Evolutionary conservation across 2,888 invertebrate genomes (phyloP).

Genomic region (Nysson spinosus): DNA sequence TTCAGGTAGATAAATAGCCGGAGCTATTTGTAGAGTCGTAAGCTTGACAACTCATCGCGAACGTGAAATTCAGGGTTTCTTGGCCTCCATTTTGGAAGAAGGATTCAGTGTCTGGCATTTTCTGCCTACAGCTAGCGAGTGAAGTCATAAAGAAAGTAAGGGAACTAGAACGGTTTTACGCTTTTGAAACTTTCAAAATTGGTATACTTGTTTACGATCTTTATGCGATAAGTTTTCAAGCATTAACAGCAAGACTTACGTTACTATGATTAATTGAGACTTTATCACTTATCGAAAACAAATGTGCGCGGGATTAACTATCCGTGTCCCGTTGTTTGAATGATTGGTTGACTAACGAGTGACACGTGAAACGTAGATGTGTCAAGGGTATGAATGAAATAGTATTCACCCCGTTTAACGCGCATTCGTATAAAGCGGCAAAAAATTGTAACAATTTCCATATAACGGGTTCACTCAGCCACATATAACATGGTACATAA

Average conservation of each 20-base stretch:
- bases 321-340: slow-evolving; percentile 21
- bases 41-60: slow-evolving; percentile 26
- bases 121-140: neutral
- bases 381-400: slow-evolving; percentile 35
- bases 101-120: neutral
- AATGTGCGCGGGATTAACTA: too few relatives aligned
- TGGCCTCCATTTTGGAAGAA: slow-evolving; percentile 9
- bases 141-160: neutral
- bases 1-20: slow-evolving; percentile 19
- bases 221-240: too few relatives aligned
- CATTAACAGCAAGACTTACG: too few relatives aligned
- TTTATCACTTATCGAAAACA: too few relatives aligned
- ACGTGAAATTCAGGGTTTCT: slow-evolving; percentile 13
- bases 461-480: too few relatives aligned
- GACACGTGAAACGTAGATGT: slow-evolving; percentile 29
- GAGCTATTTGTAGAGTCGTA: slow-evolving; percentile 31
- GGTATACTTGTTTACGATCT: neutral
- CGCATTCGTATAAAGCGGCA: too few relatives aligned
- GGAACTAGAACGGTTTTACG: neutral
- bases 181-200: neutral
- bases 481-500: too few relatives aligned
- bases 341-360: slow-evolving; percentile 45
- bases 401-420: too few relatives aligned
- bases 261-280: slow-evolving; percentile 16
- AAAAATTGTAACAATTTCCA: too few relatives aligned